These are phyloP conservation scores for Apotomis capreana DNA, from an alignment of 2,888 invertebrate species.

Conservation along the genomic window DNA sequence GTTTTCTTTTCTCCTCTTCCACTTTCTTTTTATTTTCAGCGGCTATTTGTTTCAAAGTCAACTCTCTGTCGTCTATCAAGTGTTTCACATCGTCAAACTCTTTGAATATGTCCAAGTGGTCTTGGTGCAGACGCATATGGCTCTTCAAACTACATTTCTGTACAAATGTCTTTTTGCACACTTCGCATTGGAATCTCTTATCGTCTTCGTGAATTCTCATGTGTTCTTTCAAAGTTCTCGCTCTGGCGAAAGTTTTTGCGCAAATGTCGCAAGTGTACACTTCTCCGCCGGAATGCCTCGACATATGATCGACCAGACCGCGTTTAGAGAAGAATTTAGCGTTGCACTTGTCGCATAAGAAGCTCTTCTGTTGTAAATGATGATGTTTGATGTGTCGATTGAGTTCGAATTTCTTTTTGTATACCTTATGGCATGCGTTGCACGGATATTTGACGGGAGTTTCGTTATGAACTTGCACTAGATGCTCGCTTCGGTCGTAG, in stretches of 20 bases:
- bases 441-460: constrained; percentile 68
- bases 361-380: constrained; percentile 73
- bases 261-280: constrained; percentile 68
- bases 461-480: constrained; percentile 71
- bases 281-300: constrained; percentile 67
- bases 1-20: constrained; percentile 57
- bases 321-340: constrained; percentile 76
- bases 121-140: constrained; percentile 73
- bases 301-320: constrained; percentile 69
- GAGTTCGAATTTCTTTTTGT: constrained; percentile 75
- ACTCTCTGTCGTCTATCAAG: constrained; percentile 73
- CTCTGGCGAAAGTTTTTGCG: constrained; percentile 66
- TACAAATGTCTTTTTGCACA: constrained; percentile 74
- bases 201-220: constrained; percentile 70
- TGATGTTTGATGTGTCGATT: constrained; percentile 77
- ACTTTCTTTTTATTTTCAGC: constrained; percentile 70
- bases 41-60: constrained; percentile 75
- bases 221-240: constrained; percentile 70
- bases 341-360: constrained; percentile 72
- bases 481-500: constrained; percentile 74
- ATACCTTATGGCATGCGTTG: constrained; percentile 75
- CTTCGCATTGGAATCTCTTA: constrained; percentile 70
- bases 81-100: constrained; percentile 80
- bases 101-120: constrained; percentile 77
- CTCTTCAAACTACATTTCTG: constrained; percentile 76